These are phyloP conservation scores for Geotrupes spiniger DNA, from an alignment of 2,888 invertebrate species.

Conservation along the genomic window DNA sequence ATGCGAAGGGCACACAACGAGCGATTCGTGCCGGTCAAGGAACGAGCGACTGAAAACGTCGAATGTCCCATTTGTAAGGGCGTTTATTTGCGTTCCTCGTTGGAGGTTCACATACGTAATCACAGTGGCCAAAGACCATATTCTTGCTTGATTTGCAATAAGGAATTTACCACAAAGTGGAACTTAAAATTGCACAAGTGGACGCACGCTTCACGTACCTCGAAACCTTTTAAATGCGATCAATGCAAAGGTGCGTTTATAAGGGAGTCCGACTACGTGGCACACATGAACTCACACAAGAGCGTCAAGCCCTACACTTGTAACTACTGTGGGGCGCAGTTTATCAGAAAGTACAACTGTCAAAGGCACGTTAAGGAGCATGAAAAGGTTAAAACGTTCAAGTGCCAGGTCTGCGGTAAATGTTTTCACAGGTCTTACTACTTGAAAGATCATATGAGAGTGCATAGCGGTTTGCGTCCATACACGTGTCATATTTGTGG, in stretches of 20 bases:
- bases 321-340: slow-evolving; percentile 86
- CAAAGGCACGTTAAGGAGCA: slow-evolving; percentile 83
- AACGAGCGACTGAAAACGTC: slow-evolving; percentile 64
- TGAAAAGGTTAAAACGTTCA: slow-evolving; percentile 57
- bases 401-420: slow-evolving; percentile 69
- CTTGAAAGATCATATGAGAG: slow-evolving; percentile 81
- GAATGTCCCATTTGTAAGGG: slow-evolving; percentile 77
- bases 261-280: slow-evolving; percentile 73
- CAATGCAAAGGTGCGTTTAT: slow-evolving; percentile 83
- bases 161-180: slow-evolving; percentile 86
- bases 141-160: slow-evolving; percentile 79
- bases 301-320: slow-evolving; percentile 83
- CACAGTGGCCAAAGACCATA: slow-evolving; percentile 77
- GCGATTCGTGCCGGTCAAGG: slow-evolving; percentile 64
- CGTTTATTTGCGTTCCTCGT: slow-evolving; percentile 74
- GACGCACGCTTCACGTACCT: slow-evolving; percentile 81
- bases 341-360: slow-evolving; percentile 85
- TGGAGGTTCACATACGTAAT: slow-evolving; percentile 76
- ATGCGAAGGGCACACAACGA: slow-evolving; percentile 78
- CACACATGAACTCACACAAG: slow-evolving; percentile 84
- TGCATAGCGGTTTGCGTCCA: slow-evolving; percentile 78
- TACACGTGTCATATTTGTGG: slow-evolving; percentile 86
- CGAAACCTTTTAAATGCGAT: slow-evolving; percentile 82
- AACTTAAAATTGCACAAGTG: slow-evolving; percentile 85
- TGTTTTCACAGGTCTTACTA: slow-evolving; percentile 81